These are phyloP conservation scores for Drosophila melanica DNA, from an alignment of 1,140 invertebrate species.

Conservation along the genomic window DNA sequence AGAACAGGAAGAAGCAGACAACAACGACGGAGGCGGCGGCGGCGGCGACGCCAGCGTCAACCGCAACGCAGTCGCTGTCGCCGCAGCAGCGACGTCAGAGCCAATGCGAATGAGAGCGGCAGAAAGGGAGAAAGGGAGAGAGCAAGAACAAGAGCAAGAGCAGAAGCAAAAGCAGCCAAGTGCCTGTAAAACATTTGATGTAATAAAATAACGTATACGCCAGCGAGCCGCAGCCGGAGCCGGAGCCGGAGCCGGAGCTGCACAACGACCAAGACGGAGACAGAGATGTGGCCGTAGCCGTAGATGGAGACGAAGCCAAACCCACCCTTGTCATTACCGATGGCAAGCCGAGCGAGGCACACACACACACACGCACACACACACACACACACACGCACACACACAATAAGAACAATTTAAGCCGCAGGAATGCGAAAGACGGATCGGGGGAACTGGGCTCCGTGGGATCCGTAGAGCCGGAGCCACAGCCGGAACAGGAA, in stretches of 20 bases:
- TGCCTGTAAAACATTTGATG: constrained; percentile 79
- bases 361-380: constrained; percentile 28
- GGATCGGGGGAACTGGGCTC: constrained; percentile 1
- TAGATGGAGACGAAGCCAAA: constrained; percentile 19
- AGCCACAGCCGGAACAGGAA: constrained; percentile 53
- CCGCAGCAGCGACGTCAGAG: constrained; percentile 26
- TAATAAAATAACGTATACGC: constrained; percentile 83
- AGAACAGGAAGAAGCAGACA: constrained; percentile 78
- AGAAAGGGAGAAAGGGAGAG: constrained; percentile 21
- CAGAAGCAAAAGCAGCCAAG: constrained; percentile 28
- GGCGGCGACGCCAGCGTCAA: constrained; percentile 34
- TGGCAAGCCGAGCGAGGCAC: constrained; percentile 38
- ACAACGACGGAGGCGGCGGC: constrained; percentile 30
- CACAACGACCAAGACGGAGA: constrained; percentile 34
- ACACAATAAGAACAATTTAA: constrained; percentile 79
- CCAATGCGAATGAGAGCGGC: not conserved
- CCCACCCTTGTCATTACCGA: constrained; percentile 50
- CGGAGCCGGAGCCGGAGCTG: constrained; percentile 46
- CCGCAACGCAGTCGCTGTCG: constrained; percentile 32
- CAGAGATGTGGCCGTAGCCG: constrained; percentile 9
- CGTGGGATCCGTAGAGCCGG: constrained; percentile 2
- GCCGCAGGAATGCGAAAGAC: constrained; percentile 70
- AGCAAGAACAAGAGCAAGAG: constrained; percentile 6
- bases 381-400: constrained; percentile 29
- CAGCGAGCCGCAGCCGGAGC: constrained; percentile 50